Evolutionary conservation across 1,140 invertebrate genomes (phyloP).

Genomic region (Lepidurus couesii): DNA sequence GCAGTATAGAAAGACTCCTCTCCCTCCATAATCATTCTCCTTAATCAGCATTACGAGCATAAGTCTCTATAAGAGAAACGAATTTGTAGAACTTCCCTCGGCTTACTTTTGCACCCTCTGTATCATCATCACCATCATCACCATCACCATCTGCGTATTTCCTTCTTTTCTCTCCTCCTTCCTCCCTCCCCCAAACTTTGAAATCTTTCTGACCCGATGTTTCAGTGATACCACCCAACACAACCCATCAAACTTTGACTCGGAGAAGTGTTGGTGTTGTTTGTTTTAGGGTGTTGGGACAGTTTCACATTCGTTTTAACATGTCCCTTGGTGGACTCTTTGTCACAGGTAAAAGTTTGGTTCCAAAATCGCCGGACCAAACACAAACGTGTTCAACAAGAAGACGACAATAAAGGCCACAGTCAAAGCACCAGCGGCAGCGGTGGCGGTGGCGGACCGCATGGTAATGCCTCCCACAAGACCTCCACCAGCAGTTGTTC

Average conservation of each 20-base stretch:
- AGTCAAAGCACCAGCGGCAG: background rate
- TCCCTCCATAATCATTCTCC: constrained; percentile 4
- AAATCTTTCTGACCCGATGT: background rate
- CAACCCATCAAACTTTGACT: background rate
- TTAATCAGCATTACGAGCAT: constrained; percentile 19
- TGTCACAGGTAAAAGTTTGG: constrained; percentile 92
- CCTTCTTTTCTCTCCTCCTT: background rate
- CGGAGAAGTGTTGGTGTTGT: background rate
- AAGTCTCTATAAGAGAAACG: background rate
- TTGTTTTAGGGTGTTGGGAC: background rate
- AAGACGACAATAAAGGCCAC: constrained; percentile 58
- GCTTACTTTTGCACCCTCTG: background rate
- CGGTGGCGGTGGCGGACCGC: background rate
- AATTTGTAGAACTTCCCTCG: background rate
- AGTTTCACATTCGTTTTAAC: background rate
- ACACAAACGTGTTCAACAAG: constrained; percentile 93
- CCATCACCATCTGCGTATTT: too few species aligned
- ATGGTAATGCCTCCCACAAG: background rate
- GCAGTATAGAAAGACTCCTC: background rate
- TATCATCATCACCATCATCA: background rate
- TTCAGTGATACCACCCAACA: background rate
- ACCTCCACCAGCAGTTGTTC: background rate
- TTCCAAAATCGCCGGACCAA: constrained; percentile 97
- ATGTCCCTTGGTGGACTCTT: background rate
- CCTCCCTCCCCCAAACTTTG: background rate